These are phyloP conservation scores for Heliconius erato DNA, from an alignment of 2,888 invertebrate genomes.

Conservation along the genomic window DNA sequence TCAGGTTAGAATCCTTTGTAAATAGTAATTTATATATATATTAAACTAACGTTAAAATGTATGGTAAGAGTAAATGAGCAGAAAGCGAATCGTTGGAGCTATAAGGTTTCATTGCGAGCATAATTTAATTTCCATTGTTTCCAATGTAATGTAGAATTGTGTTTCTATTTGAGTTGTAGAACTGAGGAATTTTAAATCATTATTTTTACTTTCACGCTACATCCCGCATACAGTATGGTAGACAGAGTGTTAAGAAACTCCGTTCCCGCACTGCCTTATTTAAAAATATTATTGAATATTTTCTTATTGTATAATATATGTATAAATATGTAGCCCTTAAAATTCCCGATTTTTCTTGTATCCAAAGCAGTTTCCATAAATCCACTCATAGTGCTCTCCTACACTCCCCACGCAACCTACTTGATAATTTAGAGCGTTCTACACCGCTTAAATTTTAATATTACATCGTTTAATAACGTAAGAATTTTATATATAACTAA, in stretches of 20 bases:
- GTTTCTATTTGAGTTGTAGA: conserved; percentile 8
- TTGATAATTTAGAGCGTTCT: too few species aligned
- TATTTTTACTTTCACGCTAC: background rate
- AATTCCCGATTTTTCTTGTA: too few species aligned
- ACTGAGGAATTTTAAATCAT: background rate
- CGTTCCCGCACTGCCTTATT: background rate
- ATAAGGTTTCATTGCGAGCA: conserved; percentile 20
- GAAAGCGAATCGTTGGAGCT: conserved; percentile 15
- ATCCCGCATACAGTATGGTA: background rate
- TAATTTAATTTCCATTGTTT: conserved; percentile 24
- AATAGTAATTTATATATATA: background rate
- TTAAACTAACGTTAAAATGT: conserved; percentile 5
- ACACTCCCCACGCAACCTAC: too few species aligned
- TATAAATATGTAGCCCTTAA: too few species aligned
- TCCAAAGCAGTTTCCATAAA: too few species aligned
- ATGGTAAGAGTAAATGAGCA: background rate
- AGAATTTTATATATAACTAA: too few species aligned
- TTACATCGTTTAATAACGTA: too few species aligned
- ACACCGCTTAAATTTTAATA: too few species aligned
- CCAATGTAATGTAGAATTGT: background rate
- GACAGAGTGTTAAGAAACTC: background rate
- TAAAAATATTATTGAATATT: too few species aligned
- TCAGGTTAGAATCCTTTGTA: background rate
- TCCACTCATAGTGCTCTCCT: too few species aligned
- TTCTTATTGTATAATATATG: too few species aligned